A percentile compares a stretch with the other conserved stretches of the same genome.
These are phyloP conservation scores for Symphodus melops DNA, from an alignment of 2,113 vertebrate genomes.

Conservation along the genomic window DNA sequence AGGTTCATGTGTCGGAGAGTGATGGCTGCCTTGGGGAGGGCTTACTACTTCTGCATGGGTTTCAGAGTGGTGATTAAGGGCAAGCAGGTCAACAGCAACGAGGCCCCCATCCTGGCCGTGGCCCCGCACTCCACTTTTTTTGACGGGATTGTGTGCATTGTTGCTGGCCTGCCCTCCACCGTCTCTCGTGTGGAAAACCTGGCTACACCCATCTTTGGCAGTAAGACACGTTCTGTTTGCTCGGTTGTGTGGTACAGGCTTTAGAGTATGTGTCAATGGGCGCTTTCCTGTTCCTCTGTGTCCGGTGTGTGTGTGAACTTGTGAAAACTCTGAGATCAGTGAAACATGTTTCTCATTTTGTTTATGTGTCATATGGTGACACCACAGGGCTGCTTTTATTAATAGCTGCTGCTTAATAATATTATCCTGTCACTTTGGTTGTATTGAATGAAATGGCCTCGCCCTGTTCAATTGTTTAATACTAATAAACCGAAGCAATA, in stretches of 20 bases:
- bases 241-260: not conserved
- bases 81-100: conserved; percentile 76
- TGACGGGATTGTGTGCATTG: conserved; percentile 90
- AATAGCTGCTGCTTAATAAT: too few relatives aligned
- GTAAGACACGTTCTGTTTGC: conserved; percentile 82
- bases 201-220: conserved; percentile 88
- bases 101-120: conserved; percentile 91
- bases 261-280: not conserved
- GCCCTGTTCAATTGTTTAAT: not conserved
- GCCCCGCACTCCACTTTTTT: conserved; percentile 97
- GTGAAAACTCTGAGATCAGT: not conserved
- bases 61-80: conserved; percentile 91
- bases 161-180: conserved; percentile 90
- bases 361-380: not conserved
- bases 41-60: conserved; percentile 90
- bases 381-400: not conserved
- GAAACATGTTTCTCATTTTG: not conserved
- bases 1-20: conserved; percentile 85
- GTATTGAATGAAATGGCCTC: not conserved
- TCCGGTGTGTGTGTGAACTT: not conserved
- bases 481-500: not conserved
- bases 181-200: conserved; percentile 92
- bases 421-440: not conserved
- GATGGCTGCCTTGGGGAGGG: conserved; percentile 84
- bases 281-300: not conserved